A percentile compares a stretch with the other conserved stretches of the same genome.
These are phyloP conservation scores for Drosophila kikkawai DNA, from an alignment of 1,140 invertebrate genomes.

Conservation along the genomic window DNA sequence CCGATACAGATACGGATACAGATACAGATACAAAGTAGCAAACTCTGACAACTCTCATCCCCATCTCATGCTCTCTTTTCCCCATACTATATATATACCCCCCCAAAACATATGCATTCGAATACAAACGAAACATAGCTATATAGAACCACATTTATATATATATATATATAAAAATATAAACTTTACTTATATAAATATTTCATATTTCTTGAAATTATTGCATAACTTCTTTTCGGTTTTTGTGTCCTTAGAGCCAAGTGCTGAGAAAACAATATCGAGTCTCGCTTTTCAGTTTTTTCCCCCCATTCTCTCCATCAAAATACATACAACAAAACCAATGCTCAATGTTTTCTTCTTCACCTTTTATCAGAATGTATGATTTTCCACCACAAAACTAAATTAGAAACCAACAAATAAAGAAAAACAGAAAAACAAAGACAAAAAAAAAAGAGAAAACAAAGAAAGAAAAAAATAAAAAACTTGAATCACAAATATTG, in stretches of 20 bases:
- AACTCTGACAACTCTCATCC: slow-evolving; percentile 33
- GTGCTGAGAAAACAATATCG: slow-evolving; percentile 41
- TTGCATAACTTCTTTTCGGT: slow-evolving; percentile 51
- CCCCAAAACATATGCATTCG: slow-evolving; percentile 32
- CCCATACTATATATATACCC: slow-evolving; percentile 14
- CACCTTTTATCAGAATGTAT: slow-evolving; percentile 51
- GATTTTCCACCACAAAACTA: slow-evolving; percentile 48
- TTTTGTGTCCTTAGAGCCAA: slow-evolving; percentile 42
- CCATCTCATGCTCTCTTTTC: slow-evolving; percentile 23
- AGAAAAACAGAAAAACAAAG: slow-evolving; percentile 12
- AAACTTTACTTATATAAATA: slow-evolving; percentile 56
- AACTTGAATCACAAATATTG: slow-evolving; percentile 14
- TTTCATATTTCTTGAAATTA: slow-evolving; percentile 64
- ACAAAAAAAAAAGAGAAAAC: slow-evolving; percentile 13
- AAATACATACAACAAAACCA: slow-evolving; percentile 30
- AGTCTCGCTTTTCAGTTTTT: slow-evolving; percentile 46
- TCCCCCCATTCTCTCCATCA: slow-evolving; percentile 32
- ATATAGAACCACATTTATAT: slow-evolving; percentile 25
- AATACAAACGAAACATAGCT: slow-evolving; percentile 37
- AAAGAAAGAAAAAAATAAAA: slow-evolving; percentile 28
- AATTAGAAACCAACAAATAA: slow-evolving; percentile 42
- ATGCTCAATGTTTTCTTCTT: slow-evolving; percentile 52
- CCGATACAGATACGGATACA: background rate
- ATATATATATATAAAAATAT: slow-evolving; percentile 34
- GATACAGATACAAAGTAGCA: slow-evolving; percentile 31